Conservation (phyloP, 2,797 vertebrate species). For the Leptodactylus fallax region DNA sequence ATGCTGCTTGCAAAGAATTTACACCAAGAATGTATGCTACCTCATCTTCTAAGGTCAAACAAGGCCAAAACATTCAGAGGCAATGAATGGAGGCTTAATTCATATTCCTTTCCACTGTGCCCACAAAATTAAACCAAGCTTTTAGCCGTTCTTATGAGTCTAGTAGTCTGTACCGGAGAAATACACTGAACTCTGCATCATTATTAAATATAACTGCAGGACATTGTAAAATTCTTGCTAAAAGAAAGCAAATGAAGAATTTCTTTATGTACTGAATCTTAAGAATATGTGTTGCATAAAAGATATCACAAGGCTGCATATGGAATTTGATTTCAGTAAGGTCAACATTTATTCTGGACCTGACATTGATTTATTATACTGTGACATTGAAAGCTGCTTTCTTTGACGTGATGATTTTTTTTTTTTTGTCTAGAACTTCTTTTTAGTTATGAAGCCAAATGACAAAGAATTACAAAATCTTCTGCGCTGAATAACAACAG, state of each 20-base stretch:
- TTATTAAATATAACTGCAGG: constrained; percentile 30
- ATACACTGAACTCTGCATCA: background rate
- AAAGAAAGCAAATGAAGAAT: constrained; percentile 1
- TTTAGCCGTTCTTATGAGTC: background rate
- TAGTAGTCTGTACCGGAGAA: background rate
- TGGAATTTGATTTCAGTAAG: constrained; percentile 20
- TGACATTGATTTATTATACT: constrained; percentile 39
- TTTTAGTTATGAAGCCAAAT: constrained; percentile 11
- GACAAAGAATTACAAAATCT: constrained; percentile 7
- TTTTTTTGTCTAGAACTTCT: background rate
- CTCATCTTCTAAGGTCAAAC: background rate
- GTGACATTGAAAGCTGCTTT: constrained; percentile 16
- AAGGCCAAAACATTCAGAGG: background rate
- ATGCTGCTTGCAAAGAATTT: background rate
- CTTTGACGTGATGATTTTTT: background rate
- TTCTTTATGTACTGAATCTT: constrained; percentile 8
- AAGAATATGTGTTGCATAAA: constrained; percentile 11
- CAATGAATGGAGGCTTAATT: background rate
- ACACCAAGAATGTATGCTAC: background rate
- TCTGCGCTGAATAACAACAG: background rate
- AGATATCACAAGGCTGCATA: constrained; percentile 30
- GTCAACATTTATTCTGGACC: constrained; percentile 26
- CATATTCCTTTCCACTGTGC: background rate
- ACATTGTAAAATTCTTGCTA: background rate
- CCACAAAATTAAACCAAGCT: constrained; percentile 3